Conservation (phyloP, 1,140 invertebrate species). For the Maniola jurtina region DNA sequence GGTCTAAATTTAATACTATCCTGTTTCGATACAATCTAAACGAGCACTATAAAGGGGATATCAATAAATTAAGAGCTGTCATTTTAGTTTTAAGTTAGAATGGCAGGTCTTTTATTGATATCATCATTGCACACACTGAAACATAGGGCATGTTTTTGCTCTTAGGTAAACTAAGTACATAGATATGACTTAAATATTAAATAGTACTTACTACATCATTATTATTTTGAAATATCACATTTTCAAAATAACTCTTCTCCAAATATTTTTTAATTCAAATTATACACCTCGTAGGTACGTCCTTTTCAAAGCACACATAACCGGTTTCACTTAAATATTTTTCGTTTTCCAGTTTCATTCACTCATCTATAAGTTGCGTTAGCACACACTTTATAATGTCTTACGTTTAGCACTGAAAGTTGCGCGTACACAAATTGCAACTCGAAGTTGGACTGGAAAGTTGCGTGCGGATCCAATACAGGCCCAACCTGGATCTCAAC, state of each 20-base stretch:
- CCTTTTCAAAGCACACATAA: slow-evolving; percentile 39
- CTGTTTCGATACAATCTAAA: no score
- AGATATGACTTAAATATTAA: no score
- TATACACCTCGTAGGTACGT: slow-evolving; percentile 29
- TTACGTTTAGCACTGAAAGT: slow-evolving; percentile 31
- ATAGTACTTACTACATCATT: neutral
- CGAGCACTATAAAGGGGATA: no score
- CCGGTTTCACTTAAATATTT: slow-evolving; percentile 46
- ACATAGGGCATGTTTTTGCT: no score
- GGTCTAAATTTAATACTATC: no score
- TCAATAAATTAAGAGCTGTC: no score
- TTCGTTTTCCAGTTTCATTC: slow-evolving; percentile 6
- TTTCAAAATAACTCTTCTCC: neutral
- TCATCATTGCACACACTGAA: no score
- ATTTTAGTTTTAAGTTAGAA: no score
- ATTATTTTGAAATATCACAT: neutral
- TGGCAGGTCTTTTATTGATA: no score
- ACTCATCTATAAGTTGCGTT: neutral
- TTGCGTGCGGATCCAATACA: slow-evolving; percentile 47
- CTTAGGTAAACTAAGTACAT: no score
- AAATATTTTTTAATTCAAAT: slow-evolving; percentile 4
- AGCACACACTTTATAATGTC: neutral
- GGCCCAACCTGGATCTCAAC: slow-evolving; percentile 39
- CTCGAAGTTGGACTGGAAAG: slow-evolving; percentile 44
- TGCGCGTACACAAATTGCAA: slow-evolving; percentile 7